Conservation (phyloP, 2,797 vertebrate species). For the Apogon hyalosoma region DNA sequence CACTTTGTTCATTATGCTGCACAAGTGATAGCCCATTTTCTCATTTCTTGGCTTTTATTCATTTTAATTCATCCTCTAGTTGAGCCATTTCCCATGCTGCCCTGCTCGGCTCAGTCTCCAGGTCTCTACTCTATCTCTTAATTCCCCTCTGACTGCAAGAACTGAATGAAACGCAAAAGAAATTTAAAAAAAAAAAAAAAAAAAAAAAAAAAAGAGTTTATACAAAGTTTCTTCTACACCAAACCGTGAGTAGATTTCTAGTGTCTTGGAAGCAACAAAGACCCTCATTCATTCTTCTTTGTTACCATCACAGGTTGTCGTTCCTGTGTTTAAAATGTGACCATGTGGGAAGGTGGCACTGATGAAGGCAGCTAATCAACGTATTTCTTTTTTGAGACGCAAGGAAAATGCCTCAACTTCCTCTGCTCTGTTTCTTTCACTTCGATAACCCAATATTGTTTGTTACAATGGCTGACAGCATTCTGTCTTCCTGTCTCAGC, state of each 20-base stretch:
- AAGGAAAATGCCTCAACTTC: constrained; percentile 49
- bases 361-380: constrained; percentile 50
- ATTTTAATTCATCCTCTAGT: constrained; percentile 77
- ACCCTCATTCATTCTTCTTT: constrained; percentile 13
- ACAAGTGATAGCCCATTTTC: constrained; percentile 77
- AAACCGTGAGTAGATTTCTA: constrained; percentile 46
- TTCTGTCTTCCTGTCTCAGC: constrained; percentile 70
- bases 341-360: constrained; percentile 13
- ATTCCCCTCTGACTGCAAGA: constrained; percentile 71
- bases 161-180: constrained; percentile 51
- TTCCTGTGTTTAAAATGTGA: constrained; percentile 29
- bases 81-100: constrained; percentile 68
- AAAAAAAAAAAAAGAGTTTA: constrained; percentile 39
- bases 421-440: constrained; percentile 47
- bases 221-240: constrained; percentile 55
- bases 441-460: constrained; percentile 72
- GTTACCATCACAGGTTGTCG: neutral
- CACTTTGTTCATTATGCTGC: constrained; percentile 77
- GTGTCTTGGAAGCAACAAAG: constrained; percentile 37
- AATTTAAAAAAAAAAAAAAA: no score
- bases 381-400: constrained; percentile 28
- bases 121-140: constrained; percentile 72
- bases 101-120: constrained; percentile 63
- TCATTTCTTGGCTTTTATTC: constrained; percentile 81
- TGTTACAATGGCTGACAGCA: constrained; percentile 73